Conservation (phyloP, 2,888 invertebrate species). For the Rhagonycha lutea region DNA sequence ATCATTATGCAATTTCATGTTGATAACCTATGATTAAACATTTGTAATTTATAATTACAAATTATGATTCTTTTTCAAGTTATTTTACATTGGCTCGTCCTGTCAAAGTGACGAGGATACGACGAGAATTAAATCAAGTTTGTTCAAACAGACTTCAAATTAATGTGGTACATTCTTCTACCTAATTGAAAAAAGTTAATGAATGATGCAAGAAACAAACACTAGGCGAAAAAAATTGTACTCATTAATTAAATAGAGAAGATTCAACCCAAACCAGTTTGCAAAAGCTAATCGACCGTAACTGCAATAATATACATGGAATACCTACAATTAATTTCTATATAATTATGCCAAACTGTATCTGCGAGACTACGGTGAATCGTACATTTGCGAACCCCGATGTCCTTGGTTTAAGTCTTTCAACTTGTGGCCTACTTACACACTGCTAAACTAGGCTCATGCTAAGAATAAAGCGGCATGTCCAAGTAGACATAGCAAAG, state of each 20-base stretch:
- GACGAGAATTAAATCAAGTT: not conserved
- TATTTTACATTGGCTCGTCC: not conserved
- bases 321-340: slow-evolving; percentile 41
- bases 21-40: not conserved
- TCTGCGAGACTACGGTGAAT: slow-evolving; percentile 49
- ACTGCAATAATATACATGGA: slow-evolving; percentile 34
- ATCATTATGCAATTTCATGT: not conserved
- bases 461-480: slow-evolving; percentile 42
- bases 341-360: slow-evolving; percentile 42
- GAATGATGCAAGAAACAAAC: not conserved
- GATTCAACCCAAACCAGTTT: slow-evolving; percentile 1
- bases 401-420: slow-evolving; percentile 77
- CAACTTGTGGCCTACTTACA: slow-evolving; percentile 58
- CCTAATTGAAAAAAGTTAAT: not conserved
- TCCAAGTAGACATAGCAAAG: slow-evolving; percentile 22
- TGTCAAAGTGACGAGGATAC: not conserved
- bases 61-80: not conserved
- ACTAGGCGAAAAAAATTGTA: not conserved
- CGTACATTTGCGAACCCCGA: slow-evolving; percentile 59
- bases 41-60: not conserved
- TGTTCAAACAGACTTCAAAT: not conserved
- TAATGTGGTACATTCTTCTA: not conserved
- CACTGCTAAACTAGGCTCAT: slow-evolving; percentile 39
- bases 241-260: not conserved
- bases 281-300: slow-evolving; percentile 16